Evolutionary conservation across 2,888 invertebrate species (phyloP).

Genomic region (Metallyticus violacea): DNA sequence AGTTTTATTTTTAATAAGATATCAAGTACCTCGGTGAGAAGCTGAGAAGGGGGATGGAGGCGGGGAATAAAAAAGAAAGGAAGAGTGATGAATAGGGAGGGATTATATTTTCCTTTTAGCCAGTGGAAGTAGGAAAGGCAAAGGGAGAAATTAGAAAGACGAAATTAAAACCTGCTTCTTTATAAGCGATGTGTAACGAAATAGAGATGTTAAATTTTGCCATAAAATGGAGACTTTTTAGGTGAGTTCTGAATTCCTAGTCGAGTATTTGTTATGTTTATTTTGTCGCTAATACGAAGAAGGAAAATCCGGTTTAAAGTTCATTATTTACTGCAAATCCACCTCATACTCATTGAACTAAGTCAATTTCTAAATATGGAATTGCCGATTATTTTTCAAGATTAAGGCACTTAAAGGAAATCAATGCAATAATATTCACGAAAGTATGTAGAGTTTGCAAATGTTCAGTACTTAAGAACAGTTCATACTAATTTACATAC

Average conservation of each 20-base stretch:
- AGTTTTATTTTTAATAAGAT: not conserved
- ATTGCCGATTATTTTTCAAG: no score
- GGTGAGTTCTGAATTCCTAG: not conserved
- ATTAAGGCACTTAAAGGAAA: no score
- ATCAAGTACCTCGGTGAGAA: not conserved
- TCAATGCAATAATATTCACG: no score
- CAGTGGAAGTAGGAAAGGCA: not conserved
- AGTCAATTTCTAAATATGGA: no score
- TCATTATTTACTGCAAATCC: no score
- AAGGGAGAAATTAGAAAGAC: not conserved
- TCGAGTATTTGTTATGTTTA: not conserved
- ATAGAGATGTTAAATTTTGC: not conserved
- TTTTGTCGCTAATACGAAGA: no score
- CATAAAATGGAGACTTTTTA: not conserved
- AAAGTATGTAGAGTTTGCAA: no score
- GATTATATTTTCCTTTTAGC: not conserved
- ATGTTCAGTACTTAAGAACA: no score
- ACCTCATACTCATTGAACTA: no score
- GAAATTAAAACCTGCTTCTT: not conserved
- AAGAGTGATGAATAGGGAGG: not conserved
- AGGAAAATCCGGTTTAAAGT: no score
- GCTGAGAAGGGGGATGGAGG: not conserved
- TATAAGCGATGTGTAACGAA: not conserved
- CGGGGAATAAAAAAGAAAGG: not conserved
- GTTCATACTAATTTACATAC: no score